phyloP scores from a whole-genome alignment of 2,113 vertebrate genomes.

The Hydropotes inermis region DNA sequence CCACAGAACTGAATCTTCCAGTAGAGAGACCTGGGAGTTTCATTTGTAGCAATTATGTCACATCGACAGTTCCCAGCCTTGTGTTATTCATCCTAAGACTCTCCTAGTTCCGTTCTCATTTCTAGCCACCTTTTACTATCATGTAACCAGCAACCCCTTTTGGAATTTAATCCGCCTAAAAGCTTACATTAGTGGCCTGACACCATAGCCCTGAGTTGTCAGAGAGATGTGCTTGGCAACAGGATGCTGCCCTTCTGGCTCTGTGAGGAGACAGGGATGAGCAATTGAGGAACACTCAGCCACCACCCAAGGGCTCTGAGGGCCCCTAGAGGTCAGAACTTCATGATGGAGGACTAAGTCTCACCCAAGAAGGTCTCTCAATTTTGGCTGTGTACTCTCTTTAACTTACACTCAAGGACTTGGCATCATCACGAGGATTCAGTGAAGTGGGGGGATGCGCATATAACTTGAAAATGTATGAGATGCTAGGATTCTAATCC shows the following conservation, averaged over 20 bases:
- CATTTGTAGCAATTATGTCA: neutral
- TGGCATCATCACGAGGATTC: neutral
- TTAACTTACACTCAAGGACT: neutral
- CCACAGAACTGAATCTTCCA: neutral
- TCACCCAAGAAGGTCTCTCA: neutral
- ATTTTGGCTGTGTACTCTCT: neutral
- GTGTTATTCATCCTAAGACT: neutral
- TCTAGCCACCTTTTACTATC: neutral
- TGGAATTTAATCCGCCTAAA: neutral
- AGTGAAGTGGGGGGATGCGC: neutral
- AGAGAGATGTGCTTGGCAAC: neutral
- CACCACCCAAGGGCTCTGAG: neutral
- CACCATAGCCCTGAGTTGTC: neutral
- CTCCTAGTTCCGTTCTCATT: neutral
- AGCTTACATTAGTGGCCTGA: neutral
- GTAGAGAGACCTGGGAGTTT: neutral
- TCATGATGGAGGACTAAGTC: neutral
- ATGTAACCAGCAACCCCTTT: neutral
- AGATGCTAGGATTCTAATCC: neutral
- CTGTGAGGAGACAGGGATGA: neutral
- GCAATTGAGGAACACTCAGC: too few species aligned
- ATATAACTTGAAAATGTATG: neutral
- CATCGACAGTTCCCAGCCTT: neutral
- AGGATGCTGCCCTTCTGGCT: neutral
- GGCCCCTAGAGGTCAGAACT: neutral